Evolutionary conservation across 2,797 vertebrate genomes (phyloP).

Genomic region (Clarias laeviceps): DNA sequence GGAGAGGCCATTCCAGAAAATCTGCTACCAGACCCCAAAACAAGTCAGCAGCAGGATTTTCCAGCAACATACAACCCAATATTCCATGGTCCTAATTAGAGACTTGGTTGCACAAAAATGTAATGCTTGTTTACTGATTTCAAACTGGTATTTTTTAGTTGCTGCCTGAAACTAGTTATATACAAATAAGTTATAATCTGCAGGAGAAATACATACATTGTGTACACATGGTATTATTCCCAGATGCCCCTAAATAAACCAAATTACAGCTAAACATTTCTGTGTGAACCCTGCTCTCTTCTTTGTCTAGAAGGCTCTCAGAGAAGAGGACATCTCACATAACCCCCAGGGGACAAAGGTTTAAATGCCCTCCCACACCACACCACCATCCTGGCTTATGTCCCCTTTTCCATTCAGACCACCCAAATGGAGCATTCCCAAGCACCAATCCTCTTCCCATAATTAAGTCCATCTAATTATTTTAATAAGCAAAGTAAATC

Average conservation of each 20-base stretch:
- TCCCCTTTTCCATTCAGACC: constrained; percentile 67
- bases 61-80: constrained; percentile 39
- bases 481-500: constrained; percentile 18
- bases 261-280: constrained; percentile 25
- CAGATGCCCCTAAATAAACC: constrained; percentile 22
- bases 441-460: constrained; percentile 47
- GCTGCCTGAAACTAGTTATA: background rate
- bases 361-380: constrained; percentile 50
- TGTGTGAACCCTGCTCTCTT: constrained; percentile 32
- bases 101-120: constrained; percentile 17
- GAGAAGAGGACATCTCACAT: constrained; percentile 64
- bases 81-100: constrained; percentile 39
- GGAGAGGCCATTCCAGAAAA: constrained; percentile 67
- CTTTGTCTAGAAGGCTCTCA: constrained; percentile 36
- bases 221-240: background rate
- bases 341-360: constrained; percentile 70
- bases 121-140: constrained; percentile 28
- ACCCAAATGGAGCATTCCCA: constrained; percentile 68
- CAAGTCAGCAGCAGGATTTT: constrained; percentile 51
- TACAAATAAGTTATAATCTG: constrained; percentile 10
- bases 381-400: constrained; percentile 60
- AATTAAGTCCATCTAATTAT: constrained; percentile 44
- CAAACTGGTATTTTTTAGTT: background rate
- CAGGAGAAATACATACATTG: background rate
- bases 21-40: constrained; percentile 64